Conservation (phyloP, 2,888 invertebrate species). For the Cataglyphis altisquamis region DNA sequence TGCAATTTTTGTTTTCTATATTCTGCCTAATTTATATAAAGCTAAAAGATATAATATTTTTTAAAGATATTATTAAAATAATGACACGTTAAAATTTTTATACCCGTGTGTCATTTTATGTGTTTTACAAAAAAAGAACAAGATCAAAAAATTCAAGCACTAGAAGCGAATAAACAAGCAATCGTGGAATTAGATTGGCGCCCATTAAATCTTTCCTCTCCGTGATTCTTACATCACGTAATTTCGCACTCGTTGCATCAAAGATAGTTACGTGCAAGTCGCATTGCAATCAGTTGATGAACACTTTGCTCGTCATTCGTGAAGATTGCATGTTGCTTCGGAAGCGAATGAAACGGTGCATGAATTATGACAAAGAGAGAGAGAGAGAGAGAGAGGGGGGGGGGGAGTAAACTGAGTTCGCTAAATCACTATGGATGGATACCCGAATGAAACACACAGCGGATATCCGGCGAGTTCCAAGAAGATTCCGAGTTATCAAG, state of each 20-base stretch:
- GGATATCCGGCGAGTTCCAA: constrained; percentile 47
- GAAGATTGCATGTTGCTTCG: constrained; percentile 34
- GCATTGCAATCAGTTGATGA: constrained; percentile 67
- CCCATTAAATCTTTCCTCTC: constrained; percentile 16
- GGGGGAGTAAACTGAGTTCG: constrained; percentile 17
- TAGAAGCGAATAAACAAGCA: neutral
- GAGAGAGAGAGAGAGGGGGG: constrained; percentile 42
- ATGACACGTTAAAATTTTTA: neutral
- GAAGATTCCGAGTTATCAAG: constrained; percentile 45
- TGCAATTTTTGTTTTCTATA: neutral
- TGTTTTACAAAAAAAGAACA: neutral
- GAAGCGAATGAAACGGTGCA: constrained; percentile 32
- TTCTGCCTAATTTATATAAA: neutral
- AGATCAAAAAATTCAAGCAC: neutral
- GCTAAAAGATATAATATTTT: neutral
- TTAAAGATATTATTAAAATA: neutral
- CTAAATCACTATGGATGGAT: constrained; percentile 39
- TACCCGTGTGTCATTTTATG: neutral
- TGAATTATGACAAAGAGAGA: constrained; percentile 51
- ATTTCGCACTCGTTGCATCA: neutral
- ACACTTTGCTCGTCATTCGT: constrained; percentile 12
- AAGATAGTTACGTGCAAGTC: constrained; percentile 55
- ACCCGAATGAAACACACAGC: constrained; percentile 50
- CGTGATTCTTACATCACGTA: neutral
- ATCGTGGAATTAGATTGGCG: neutral